Base-by-base conservation (phyloP, 2,888 invertebrate species). In the Adineta ricciae region DNA sequence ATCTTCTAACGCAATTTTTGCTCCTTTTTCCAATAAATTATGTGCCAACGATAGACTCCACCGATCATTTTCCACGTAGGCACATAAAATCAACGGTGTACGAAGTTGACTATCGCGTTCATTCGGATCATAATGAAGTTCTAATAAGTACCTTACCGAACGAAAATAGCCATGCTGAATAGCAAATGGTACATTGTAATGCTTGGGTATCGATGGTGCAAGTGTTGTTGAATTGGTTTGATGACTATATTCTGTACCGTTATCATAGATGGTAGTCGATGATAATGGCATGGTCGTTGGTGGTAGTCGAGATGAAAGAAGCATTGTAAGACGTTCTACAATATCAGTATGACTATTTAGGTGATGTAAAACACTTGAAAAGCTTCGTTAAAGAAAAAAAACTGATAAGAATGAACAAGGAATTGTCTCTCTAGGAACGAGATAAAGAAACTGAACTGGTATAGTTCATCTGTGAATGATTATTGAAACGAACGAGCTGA, bases 31-130 rank as follows among this genome's bases (percentile, higher is more conserved):
- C 36, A 90, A 88, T 49, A 90, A 87, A 41, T 88, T 87, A 73
- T 89, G 87, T 52, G 89, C 89, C 19, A 90, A 87, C 19, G 89
- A 89, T 11, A 88, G 88, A 2, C 88, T 89, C 89, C 89, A 90
- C 0, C 86, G 84, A 84, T 88, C 88, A 7, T 89, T 88, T 85
- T 88, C 88, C 82, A 90, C 87, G 46, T 89, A 87, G 8, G 89
- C 88, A 86, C 89, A 89, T 52, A 89, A 84, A 85, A 89, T 89
- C 4, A 90, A 87, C 0, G 90, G 88, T 1, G 90, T 89, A 41
- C 89, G 86, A n/a, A 78, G 78, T 14, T 78, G 38, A 78, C 78
- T 41, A 78, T 78, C 78, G 7, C 78, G 78, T 78, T 78, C 78
- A 78, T 78, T 78, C 3, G 78, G 78, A 78, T 78, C 78, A 41